Conservation (phyloP, 2,888 invertebrate species). For the Shargacucullia verbasci region DNA sequence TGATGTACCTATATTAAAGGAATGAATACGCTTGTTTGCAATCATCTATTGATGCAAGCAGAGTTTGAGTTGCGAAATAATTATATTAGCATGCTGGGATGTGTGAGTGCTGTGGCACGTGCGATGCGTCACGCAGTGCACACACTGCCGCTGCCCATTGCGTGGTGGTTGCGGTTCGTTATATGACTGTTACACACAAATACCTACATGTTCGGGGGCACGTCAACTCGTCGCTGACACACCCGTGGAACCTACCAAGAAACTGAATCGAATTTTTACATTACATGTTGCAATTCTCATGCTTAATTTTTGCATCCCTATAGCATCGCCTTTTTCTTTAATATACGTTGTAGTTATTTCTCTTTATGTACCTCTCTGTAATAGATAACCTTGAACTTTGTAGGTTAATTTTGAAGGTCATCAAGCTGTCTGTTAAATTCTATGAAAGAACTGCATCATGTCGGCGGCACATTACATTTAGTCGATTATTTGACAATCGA, state of each 20-base stretch:
- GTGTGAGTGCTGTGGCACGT: conserved; percentile 27
- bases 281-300: too few relatives aligned
- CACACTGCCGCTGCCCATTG: conserved; percentile 1
- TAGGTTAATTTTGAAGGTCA: too few relatives aligned
- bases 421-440: too few relatives aligned
- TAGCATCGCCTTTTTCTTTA: too few relatives aligned
- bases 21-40: conserved; percentile 10
- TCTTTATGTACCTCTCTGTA: too few relatives aligned
- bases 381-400: too few relatives aligned
- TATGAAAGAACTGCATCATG: too few relatives aligned
- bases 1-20: conserved; percentile 19
- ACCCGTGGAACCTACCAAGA: conserved; percentile 36
- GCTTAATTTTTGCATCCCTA: too few relatives aligned
- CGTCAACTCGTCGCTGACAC: conserved; percentile 62
- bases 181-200: conserved; percentile 39
- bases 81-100: conserved; percentile 12
- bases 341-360: too few relatives aligned
- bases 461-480: too few relatives aligned
- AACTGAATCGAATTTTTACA: too few relatives aligned
- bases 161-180: conserved; percentile 23
- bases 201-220: conserved; percentile 62
- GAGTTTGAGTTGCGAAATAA: conserved; percentile 4
- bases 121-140: conserved; percentile 30
- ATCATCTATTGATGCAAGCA: neutral
- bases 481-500: too few relatives aligned